Conservation (phyloP, 1,140 invertebrate species). For the Elymnias hypermnestra region DNA sequence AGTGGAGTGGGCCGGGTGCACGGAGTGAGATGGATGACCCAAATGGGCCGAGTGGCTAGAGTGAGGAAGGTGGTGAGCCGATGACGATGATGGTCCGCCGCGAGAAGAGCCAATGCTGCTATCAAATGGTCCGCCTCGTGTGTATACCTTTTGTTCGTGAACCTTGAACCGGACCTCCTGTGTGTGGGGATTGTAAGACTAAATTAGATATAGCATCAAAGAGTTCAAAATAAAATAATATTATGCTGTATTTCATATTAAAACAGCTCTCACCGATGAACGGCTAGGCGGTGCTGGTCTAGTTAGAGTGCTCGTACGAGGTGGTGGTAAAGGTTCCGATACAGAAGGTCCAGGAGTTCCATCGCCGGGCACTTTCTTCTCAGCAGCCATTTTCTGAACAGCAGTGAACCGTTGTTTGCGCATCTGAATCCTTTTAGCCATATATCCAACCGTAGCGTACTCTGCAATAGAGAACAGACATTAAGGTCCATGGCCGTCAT, state of each 20-base stretch:
- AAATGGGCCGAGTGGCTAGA: too few species aligned
- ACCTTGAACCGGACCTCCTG: slow-evolving; percentile 96
- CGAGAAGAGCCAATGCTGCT: background rate
- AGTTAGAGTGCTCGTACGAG: slow-evolving; percentile 62
- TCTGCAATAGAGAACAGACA: slow-evolving; percentile 80
- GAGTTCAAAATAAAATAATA: slow-evolving; percentile 6
- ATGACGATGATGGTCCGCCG: background rate
- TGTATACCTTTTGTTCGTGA: slow-evolving; percentile 91
- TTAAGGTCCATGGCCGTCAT: slow-evolving; percentile 75
- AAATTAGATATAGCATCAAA: slow-evolving; percentile 21
- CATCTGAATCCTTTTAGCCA: slow-evolving; percentile 97
- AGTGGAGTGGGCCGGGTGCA: background rate
- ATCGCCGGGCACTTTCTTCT: slow-evolving; percentile 89
- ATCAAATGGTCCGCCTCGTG: slow-evolving; percentile 62
- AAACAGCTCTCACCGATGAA: slow-evolving; percentile 39
- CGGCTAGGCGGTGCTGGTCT: slow-evolving; percentile 57
- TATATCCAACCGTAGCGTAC: slow-evolving; percentile 96
- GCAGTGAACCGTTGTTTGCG: slow-evolving; percentile 92
- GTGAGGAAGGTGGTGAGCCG: too few species aligned
- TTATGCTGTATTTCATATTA: background rate
- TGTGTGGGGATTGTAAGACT: slow-evolving; percentile 44
- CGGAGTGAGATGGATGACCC: background rate
- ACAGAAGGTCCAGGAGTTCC: slow-evolving; percentile 84
- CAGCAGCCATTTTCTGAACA: slow-evolving; percentile 93
- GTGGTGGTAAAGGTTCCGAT: slow-evolving; percentile 86